Conservation (phyloP, 2,113 vertebrate species). For the Vidua chalybeata region DNA sequence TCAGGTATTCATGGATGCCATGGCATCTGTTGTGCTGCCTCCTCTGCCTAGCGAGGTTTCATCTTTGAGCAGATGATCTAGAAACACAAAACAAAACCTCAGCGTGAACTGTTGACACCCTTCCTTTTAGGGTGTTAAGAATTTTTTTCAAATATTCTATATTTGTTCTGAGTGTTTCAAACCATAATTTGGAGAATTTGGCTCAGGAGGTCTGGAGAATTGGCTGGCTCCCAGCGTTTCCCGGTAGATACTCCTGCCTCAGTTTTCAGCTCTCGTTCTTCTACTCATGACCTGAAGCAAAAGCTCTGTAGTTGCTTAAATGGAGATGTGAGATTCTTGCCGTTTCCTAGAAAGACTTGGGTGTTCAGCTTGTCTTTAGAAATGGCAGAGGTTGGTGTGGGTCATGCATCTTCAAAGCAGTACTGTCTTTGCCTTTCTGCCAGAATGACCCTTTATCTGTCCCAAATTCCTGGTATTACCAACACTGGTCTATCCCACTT, state of each 20-base stretch:
- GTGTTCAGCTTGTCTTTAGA: neutral
- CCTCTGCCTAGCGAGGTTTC: neutral
- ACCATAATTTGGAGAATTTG: neutral
- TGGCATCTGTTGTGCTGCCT: neutral
- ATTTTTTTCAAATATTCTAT: neutral
- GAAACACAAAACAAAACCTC: neutral
- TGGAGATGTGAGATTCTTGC: neutral
- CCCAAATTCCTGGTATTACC: neutral
- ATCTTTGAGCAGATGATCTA: neutral
- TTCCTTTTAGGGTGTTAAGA: neutral
- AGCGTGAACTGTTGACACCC: neutral
- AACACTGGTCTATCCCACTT: neutral
- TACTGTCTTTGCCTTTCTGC: neutral
- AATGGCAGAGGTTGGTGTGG: neutral
- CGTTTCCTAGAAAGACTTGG: neutral
- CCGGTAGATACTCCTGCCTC: neutral
- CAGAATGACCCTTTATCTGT: neutral
- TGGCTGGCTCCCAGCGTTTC: neutral
- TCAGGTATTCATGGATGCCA: fast-evolving
- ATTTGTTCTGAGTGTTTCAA: neutral
- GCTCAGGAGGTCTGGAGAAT: neutral
- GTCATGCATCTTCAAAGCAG: neutral
- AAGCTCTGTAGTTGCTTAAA: neutral
- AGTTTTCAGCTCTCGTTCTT: neutral
- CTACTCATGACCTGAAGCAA: neutral